A percentile compares a stretch with the other conserved stretches of the same genome.
These are phyloP conservation scores for Volucella bombylans DNA, from an alignment of 2,888 invertebrate species.

Conservation along the genomic window DNA sequence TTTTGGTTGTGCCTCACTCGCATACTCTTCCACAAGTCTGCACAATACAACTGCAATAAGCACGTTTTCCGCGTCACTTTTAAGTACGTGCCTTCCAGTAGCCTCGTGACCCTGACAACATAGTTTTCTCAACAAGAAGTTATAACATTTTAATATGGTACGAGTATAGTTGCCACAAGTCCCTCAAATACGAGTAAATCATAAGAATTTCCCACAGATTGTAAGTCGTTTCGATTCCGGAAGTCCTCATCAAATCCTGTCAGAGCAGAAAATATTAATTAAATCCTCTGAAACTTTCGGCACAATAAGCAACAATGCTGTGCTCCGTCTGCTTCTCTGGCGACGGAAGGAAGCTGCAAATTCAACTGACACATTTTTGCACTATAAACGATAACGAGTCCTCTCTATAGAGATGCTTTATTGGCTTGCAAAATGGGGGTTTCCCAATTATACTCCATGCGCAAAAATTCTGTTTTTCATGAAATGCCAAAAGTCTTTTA, in stretches of 20 bases:
- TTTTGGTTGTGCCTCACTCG: too few relatives aligned
- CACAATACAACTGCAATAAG: neutral
- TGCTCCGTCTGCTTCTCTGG: conserved; percentile 12
- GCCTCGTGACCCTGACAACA: neutral
- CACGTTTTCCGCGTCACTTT: conserved; percentile 2
- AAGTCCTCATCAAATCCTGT: conserved; percentile 41
- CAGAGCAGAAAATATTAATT: conserved; percentile 61
- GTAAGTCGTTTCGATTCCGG: conserved; percentile 10
- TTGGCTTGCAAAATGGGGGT: conserved; percentile 50
- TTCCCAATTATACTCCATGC: conserved; percentile 59
- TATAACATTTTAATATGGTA: too few relatives aligned
- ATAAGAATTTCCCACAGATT: neutral
- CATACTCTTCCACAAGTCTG: neutral
- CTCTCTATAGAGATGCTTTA: conserved; percentile 38
- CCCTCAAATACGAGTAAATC: too few relatives aligned
- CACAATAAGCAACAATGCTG: conserved; percentile 32
- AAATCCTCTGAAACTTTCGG: conserved; percentile 57
- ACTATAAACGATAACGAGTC: conserved; percentile 18
- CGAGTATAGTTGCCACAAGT: too few relatives aligned
- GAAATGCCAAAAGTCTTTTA: conserved; percentile 46
- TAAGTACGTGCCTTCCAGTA: conserved; percentile 7
- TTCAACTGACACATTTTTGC: conserved; percentile 39
- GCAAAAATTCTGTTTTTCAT: conserved; percentile 26
- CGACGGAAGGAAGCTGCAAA: conserved; percentile 59
- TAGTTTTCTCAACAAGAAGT: neutral